A percentile compares a stretch with the other conserved stretches of the same genome.
These are phyloP conservation scores for Bombus turneri DNA, from an alignment of 1,140 invertebrate species.

Conservation along the genomic window DNA sequence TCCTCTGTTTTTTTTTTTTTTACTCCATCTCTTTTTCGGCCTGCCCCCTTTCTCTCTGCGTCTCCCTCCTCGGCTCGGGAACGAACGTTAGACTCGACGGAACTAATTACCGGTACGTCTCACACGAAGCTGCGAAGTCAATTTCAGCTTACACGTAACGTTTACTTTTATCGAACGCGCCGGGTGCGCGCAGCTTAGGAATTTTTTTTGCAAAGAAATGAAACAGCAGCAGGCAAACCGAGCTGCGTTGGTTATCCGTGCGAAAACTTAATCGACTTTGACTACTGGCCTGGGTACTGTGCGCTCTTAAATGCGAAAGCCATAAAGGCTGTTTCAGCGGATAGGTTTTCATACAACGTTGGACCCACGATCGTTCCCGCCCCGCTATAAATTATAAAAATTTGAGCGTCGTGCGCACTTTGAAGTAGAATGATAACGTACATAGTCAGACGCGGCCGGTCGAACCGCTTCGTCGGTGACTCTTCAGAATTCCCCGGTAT, in stretches of 20 bases:
- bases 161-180: conserved; percentile 32
- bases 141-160: conserved; percentile 27
- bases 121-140: conserved; percentile 22
- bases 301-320: neutral
- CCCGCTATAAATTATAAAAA: neutral
- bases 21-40: neutral
- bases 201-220: neutral
- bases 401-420: neutral
- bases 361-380: neutral
- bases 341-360: neutral
- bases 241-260: neutral
- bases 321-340: neutral
- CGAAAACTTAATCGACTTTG: conserved; percentile 38
- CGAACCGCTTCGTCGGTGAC: no score
- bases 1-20: neutral
- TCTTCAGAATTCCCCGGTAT: no score
- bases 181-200: neutral
- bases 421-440: neutral
- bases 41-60: neutral
- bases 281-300: neutral
- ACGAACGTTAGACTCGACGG: conserved; percentile 21
- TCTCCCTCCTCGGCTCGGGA: neutral
- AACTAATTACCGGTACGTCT: conserved; percentile 51
- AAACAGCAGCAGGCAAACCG: neutral
- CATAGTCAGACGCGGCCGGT: neutral